Base-by-base conservation (phyloP, 2,888 invertebrate species). In the Drosophila longiperda region DNA sequence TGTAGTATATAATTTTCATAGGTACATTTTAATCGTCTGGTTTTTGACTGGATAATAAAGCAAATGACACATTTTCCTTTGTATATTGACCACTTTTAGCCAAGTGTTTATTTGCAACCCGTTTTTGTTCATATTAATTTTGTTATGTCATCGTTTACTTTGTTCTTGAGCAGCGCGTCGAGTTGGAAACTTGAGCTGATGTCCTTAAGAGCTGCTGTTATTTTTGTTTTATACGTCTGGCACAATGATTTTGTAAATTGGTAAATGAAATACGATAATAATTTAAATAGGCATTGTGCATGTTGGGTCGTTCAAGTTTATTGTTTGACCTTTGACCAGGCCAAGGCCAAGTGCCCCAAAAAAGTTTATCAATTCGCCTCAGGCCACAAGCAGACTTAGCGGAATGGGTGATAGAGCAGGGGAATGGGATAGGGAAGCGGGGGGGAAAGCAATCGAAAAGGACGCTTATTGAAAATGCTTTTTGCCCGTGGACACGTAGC, bases 391-490 rank as follows among this genome's bases (percentile, higher is more conserved):
- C 45, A 45, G 15, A 45, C 45, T 45, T 15, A 29, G 9, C 15
- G 9, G 29, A 42, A 23, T 20, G 20, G 11, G 34, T 29, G 59
- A 78, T 60, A 53, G 50, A 63, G 59, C n/a, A 1, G 45, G 3
- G 20, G 8, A 8, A 15, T 45, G 23, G 2, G 15, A 23, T 2
- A 15, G 1, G 8, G 15, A 4, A 15, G 2, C 2, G 2, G 45
- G 15, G 45, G 15, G 23, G 8, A 23, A 4, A 2, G 23, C 15
- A 23, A 15, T 15, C 8, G 45, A 45, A 54, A 63, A 65, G 36
- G 72, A 66, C 79, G 74, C 38, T 84, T 88, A 84, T 84, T 84
- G 83, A 84, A 84, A 84, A 84, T 89, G 90, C 87, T 83, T 89
- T 80, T 86, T 67, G 73, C 80, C 68, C 81, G 67, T 67, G 87